Evolutionary conservation across 2,113 vertebrate genomes (phyloP).

Genomic region (Phaethornis superciliosus): DNA sequence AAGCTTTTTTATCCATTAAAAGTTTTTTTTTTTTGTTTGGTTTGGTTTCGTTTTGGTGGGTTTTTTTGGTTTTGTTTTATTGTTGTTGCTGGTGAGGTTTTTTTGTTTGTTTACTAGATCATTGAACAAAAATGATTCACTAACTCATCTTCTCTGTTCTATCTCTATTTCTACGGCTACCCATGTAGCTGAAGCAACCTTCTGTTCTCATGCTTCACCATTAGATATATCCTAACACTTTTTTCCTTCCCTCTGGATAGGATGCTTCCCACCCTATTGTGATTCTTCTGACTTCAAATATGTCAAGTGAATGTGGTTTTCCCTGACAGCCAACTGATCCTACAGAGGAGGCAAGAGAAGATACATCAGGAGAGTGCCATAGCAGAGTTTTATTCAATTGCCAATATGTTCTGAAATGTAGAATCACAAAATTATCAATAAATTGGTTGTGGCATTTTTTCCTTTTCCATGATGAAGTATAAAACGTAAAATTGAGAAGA

Average conservation of each 20-base stretch:
- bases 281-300: background rate
- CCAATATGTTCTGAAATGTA: background rate
- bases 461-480: background rate
- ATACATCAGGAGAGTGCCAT: background rate
- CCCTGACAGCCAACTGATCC: background rate
- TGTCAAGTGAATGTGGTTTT: background rate
- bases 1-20: background rate
- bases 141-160: background rate
- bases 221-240: background rate
- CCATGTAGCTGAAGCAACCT: background rate
- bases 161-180: background rate
- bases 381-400: background rate
- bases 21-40: background rate
- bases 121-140: background rate
- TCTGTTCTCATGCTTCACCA: background rate
- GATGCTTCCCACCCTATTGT: background rate
- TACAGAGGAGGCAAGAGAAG: background rate
- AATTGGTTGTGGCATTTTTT: background rate
- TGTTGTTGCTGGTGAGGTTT: too few relatives aligned
- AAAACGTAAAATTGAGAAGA: background rate
- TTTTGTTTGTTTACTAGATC: background rate
- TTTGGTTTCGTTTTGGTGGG: too few relatives aligned
- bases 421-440: background rate
- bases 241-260: background rate
- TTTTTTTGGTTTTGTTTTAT: too few relatives aligned